Conservation (phyloP, 2,888 invertebrate species). For the Phyto melanocephala region DNA sequence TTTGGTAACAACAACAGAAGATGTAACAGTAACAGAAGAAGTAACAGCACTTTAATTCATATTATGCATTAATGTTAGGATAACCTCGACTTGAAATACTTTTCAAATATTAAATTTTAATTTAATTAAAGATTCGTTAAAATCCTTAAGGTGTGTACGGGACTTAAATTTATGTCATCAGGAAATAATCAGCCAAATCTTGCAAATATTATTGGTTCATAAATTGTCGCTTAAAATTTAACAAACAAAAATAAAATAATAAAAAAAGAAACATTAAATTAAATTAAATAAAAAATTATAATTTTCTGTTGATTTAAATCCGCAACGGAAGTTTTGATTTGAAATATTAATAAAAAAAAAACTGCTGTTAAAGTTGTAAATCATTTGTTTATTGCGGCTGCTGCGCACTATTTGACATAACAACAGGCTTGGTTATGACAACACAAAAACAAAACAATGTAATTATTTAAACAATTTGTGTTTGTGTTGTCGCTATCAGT, state of each 20-base stretch:
- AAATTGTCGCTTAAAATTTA: neutral
- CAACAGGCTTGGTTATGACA: conserved; percentile 50
- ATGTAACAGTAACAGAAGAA: no score
- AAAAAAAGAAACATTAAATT: no score
- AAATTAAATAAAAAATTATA: neutral
- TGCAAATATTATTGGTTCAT: neutral
- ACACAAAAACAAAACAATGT: no score
- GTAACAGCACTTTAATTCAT: no score
- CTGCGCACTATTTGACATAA: conserved; percentile 54
- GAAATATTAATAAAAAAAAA: neutral
- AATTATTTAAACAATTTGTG: conserved; percentile 42
- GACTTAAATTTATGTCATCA: neutral
- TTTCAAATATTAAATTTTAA: no score
- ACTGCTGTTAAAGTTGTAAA: conserved; percentile 19
- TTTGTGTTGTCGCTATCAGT: neutral
- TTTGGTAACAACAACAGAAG: no score
- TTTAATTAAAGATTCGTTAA: no score
- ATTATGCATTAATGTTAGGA: no score
- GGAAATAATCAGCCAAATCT: neutral
- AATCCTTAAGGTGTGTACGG: neutral
- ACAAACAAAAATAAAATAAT: neutral
- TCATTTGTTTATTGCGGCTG: conserved; percentile 37
- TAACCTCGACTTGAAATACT: no score
- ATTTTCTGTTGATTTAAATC: neutral
- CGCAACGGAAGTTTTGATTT: conserved; percentile 31